Evolutionary conservation across 1,140 invertebrate species (phyloP).

Genomic region (Leptestheria dahalacensis): DNA sequence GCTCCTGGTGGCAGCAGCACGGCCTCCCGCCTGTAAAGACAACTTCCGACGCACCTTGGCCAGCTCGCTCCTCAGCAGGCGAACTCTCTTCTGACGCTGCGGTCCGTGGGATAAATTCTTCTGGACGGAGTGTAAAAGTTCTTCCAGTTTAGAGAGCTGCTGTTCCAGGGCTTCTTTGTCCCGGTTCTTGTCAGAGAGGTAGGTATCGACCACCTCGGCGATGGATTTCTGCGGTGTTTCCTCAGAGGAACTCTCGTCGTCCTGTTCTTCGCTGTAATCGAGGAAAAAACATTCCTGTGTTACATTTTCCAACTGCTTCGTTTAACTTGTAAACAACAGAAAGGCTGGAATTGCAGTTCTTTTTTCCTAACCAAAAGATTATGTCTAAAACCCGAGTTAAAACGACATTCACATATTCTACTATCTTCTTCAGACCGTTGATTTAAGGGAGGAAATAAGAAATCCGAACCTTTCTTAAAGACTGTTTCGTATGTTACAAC

Average conservation of each 20-base stretch:
- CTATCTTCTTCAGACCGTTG: too few relatives aligned
- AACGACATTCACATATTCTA: too few relatives aligned
- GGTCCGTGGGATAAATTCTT: conserved; percentile 3
- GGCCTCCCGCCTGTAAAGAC: conserved; percentile 10
- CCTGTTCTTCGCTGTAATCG: not conserved
- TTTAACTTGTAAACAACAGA: too few relatives aligned
- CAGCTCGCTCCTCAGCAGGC: conserved; percentile 2
- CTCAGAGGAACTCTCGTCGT: not conserved
- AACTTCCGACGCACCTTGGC: conserved; percentile 11
- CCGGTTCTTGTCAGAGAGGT: conserved; percentile 10
- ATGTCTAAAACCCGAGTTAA: too few relatives aligned
- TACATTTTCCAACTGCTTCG: too few relatives aligned
- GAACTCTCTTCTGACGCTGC: conserved; percentile 6
- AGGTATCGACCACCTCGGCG: conserved; percentile 6
- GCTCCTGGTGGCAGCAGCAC: conserved; percentile 12
- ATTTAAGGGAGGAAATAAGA: too few relatives aligned
- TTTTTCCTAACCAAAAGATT: too few relatives aligned
- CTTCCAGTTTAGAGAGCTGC: conserved; percentile 13
- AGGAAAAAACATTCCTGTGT: not conserved
- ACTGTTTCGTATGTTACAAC: too few relatives aligned
- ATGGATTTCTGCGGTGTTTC: not conserved
- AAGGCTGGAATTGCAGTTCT: too few relatives aligned
- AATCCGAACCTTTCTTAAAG: too few relatives aligned
- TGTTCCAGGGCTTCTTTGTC: conserved; percentile 7
- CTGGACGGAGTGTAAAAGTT: conserved; percentile 8